These are phyloP conservation scores for Elephas maximus DNA, from an alignment of 2,113 vertebrate genomes.

Conservation along the genomic window DNA sequence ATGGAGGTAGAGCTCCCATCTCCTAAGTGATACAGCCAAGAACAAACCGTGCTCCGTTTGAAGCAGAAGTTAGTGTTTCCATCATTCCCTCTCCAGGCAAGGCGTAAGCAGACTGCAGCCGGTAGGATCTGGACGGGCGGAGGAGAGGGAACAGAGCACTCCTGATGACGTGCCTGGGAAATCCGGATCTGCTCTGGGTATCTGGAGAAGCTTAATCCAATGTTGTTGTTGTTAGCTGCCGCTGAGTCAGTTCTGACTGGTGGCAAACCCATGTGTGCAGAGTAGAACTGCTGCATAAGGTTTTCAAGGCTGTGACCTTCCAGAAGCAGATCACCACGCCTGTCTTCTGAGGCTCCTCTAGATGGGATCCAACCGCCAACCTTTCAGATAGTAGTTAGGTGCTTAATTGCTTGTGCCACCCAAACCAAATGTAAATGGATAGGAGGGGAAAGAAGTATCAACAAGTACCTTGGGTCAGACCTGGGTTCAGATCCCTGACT, in stretches of 20 bases:
- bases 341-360: background rate
- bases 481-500: background rate
- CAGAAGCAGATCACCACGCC: background rate
- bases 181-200: background rate
- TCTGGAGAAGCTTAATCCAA: background rate
- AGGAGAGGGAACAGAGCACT: background rate
- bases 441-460: background rate
- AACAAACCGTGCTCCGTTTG: background rate
- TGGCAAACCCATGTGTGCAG: background rate
- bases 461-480: background rate
- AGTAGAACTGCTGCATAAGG: background rate
- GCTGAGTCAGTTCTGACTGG: background rate
- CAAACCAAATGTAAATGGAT: background rate
- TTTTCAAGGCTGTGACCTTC: background rate
- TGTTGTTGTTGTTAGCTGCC: background rate
- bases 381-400: background rate
- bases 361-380: background rate
- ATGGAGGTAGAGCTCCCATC: background rate
- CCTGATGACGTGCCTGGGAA: background rate
- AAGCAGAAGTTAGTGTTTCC: background rate
- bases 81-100: background rate
- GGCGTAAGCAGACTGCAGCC: background rate
- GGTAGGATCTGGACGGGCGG: background rate
- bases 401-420: background rate
- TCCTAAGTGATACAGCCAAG: background rate